Evolutionary conservation across 2,113 vertebrate genomes (phyloP).

Genomic region (Amphiprion ocellaris): DNA sequence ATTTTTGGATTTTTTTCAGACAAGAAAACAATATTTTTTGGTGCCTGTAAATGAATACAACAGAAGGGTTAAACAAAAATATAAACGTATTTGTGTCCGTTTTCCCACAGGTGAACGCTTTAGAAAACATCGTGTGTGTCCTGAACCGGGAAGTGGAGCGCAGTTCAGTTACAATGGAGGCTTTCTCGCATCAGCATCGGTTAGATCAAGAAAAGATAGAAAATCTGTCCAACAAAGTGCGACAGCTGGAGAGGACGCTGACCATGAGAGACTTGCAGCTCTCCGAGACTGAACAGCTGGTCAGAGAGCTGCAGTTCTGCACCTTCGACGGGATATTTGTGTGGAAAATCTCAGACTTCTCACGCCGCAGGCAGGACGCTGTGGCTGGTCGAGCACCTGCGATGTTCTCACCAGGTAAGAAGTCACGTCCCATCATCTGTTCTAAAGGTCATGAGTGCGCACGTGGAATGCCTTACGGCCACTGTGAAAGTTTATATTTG

Average conservation of each 20-base stretch:
- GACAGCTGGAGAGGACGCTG: constrained; percentile 90
- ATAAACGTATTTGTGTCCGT: neutral
- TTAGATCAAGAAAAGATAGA: constrained; percentile 93
- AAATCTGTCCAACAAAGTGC: constrained; percentile 88
- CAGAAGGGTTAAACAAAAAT: too few species aligned
- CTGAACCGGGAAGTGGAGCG: constrained; percentile 94
- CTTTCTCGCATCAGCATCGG: constrained; percentile 88
- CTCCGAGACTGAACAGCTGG: constrained; percentile 88
- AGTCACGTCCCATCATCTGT: neutral
- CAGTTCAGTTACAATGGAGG: constrained; percentile 86
- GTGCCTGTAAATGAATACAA: too few species aligned
- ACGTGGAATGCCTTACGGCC: neutral
- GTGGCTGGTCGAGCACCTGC: constrained; percentile 88
- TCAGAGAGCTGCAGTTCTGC: constrained; percentile 88
- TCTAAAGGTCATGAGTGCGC: neutral
- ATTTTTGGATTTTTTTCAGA: too few species aligned
- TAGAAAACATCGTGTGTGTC: constrained; percentile 94
- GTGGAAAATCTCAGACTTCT: constrained; percentile 93
- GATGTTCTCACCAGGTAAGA: constrained; percentile 94
- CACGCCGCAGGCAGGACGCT: constrained; percentile 91
- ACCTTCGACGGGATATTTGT: constrained; percentile 92
- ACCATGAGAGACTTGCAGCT: constrained; percentile 90
- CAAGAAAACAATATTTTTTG: too few species aligned
- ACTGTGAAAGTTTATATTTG: neutral
- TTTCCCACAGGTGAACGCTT: constrained; percentile 81